These are phyloP conservation scores for Cetonia aurata DNA, from an alignment of 2,888 invertebrate species.

Conservation along the genomic window DNA sequence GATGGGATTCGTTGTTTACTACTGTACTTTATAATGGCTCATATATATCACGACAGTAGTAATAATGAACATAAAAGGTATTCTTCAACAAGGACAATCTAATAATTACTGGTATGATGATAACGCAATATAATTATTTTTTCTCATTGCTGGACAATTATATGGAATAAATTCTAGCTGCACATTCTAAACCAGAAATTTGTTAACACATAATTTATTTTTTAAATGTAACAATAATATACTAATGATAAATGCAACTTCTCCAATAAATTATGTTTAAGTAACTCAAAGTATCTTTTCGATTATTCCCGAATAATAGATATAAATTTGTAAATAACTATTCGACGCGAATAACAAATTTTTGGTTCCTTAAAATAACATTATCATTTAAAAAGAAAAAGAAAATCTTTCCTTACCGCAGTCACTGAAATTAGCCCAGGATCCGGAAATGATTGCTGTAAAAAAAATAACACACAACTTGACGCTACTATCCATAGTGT, in stretches of 20 bases:
- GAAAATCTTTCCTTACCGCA: slow-evolving; percentile 45
- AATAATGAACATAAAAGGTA: slow-evolving; percentile 6
- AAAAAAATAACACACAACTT: slow-evolving; percentile 17
- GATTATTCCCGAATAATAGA: no score
- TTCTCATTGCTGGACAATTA: background rate
- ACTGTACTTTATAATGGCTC: no score
- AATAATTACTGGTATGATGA: slow-evolving; percentile 10
- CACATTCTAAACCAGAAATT: no score
- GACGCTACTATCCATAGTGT: background rate
- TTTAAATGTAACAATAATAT: no score
- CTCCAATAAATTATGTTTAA: no score
- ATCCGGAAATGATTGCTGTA: slow-evolving; percentile 11
- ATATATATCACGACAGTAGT: no score
- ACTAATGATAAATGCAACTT: no score
- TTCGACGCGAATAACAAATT: background rate
- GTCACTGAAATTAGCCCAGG: slow-evolving; percentile 31
- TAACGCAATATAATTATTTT: background rate
- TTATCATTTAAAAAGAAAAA: slow-evolving; percentile 4
- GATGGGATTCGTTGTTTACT: no score
- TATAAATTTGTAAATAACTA: background rate
- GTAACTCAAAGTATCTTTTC: no score
- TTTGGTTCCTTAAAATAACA: background rate
- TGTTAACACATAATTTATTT: no score
- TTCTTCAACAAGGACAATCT: slow-evolving; percentile 16
- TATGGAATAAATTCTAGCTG: no score